Evolutionary conservation across 2,888 invertebrate species (phyloP).

Genomic region (Lypha dubia): DNA sequence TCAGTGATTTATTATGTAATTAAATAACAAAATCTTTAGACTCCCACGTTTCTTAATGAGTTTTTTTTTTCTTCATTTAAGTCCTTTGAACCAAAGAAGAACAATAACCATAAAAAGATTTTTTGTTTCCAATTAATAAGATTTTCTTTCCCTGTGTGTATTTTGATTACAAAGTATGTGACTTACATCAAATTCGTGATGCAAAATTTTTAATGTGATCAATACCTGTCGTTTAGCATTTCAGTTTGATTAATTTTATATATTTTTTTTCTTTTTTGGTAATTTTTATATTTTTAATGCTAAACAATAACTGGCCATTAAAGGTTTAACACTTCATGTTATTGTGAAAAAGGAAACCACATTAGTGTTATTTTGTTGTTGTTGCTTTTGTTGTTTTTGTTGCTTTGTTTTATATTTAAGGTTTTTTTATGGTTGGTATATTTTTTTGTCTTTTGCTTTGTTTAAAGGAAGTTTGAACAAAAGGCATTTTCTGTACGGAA

Average conservation of each 20-base stretch:
- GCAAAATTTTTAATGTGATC: constrained; percentile 49
- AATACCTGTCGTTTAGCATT: constrained; percentile 61
- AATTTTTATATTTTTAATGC: constrained; percentile 37
- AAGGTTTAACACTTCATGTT: neutral
- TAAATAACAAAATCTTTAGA: neutral
- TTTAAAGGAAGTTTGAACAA: constrained; percentile 54
- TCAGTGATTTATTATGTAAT: neutral
- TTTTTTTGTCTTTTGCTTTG: constrained; percentile 18
- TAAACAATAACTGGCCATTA: constrained; percentile 59
- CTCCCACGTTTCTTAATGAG: constrained; percentile 35
- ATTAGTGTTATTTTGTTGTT: constrained; percentile 40
- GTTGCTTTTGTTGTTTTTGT: constrained; percentile 23
- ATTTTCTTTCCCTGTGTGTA: neutral
- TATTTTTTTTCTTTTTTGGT: neutral
- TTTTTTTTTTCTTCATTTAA: neutral
- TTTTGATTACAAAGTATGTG: neutral
- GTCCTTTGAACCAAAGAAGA: neutral
- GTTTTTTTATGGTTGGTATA: neutral
- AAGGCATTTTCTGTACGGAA: constrained; percentile 20
- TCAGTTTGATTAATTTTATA: constrained; percentile 2
- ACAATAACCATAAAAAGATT: neutral
- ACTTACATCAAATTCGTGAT: constrained; percentile 31
- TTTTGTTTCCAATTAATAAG: neutral
- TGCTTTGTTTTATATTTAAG: constrained; percentile 16
- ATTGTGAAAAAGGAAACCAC: constrained; percentile 57